Conservation (phyloP, 2,888 invertebrate species). For the Beris morrisii region DNA sequence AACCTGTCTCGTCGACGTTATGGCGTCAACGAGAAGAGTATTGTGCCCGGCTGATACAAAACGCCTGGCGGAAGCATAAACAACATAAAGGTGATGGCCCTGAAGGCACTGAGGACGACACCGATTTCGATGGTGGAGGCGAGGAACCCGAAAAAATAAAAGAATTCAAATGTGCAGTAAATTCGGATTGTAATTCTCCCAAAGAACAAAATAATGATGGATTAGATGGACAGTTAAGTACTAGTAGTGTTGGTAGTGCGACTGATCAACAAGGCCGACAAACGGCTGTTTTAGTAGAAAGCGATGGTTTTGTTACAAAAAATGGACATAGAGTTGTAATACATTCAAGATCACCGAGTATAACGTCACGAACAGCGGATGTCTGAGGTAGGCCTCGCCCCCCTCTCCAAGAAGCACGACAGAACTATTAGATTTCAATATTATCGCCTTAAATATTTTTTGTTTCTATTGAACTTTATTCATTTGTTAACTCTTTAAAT, state of each 20-base stretch:
- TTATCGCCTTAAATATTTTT: slow-evolving; percentile 15
- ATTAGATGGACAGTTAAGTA: slow-evolving; percentile 47
- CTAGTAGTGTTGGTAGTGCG: slow-evolving; percentile 46
- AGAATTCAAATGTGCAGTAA: slow-evolving; percentile 46
- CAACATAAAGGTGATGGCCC: slow-evolving; percentile 64
- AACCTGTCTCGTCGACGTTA: slow-evolving; percentile 90
- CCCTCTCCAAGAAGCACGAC: slow-evolving; percentile 65
- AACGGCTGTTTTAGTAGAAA: slow-evolving; percentile 83
- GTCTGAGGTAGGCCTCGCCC: slow-evolving; percentile 80
- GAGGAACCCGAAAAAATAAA: slow-evolving; percentile 56
- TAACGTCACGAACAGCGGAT: slow-evolving; percentile 80
- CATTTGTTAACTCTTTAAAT: slow-evolving; percentile 21
- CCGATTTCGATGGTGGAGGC: slow-evolving; percentile 58
- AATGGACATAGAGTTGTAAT: slow-evolving; percentile 90
- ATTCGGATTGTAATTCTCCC: slow-evolving; percentile 42
- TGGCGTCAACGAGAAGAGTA: slow-evolving; percentile 97
- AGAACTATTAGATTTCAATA: slow-evolving; percentile 47
- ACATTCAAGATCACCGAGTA: slow-evolving; percentile 83
- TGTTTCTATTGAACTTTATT: slow-evolving; percentile 14
- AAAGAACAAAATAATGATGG: slow-evolving; percentile 37
- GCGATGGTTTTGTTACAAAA: slow-evolving; percentile 80
- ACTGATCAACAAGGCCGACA: slow-evolving; percentile 60
- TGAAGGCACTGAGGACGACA: slow-evolving; percentile 61
- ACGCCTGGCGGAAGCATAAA: slow-evolving; percentile 89
- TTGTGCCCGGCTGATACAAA: slow-evolving; percentile 93